Conservation (phyloP, 2,888 invertebrate genomes). For the Caenorhabditis japonica region DNA sequence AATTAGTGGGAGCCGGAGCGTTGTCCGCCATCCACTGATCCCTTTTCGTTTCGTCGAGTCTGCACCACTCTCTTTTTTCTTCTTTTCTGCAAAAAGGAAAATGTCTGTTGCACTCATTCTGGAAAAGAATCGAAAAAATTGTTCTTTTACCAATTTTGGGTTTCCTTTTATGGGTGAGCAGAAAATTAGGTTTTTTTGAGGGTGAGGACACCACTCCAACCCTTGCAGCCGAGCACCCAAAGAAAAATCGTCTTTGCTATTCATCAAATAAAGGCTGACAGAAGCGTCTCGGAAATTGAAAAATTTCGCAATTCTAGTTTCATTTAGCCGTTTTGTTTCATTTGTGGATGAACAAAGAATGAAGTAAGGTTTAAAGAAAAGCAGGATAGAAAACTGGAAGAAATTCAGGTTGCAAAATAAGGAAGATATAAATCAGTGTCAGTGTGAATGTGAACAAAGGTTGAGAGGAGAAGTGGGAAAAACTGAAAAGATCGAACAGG, state of each 20-base stretch:
- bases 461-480: no score
- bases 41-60: slow-evolving; percentile 12
- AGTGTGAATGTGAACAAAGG: no score
- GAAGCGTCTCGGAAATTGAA: slow-evolving; percentile 44
- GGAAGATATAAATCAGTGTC: no score
- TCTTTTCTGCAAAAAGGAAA: no score
- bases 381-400: background rate
- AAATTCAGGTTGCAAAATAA: no score
- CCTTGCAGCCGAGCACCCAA: slow-evolving; percentile 12
- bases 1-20: slow-evolving; percentile 1
- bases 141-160: slow-evolving; percentile 25
- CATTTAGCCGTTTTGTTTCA: slow-evolving; percentile 5
- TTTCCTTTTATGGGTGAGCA: slow-evolving; percentile 35
- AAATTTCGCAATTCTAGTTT: slow-evolving; percentile 38
- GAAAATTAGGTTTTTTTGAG: slow-evolving; percentile 44
- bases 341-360: slow-evolving; percentile 1
- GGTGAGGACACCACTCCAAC: slow-evolving; percentile 33
- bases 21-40: slow-evolving; percentile 32
- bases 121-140: slow-evolving; percentile 2
- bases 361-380: background rate
- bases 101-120: background rate
- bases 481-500: slow-evolving; percentile 1
- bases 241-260: slow-evolving; percentile 40
- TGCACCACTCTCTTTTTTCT: slow-evolving; percentile 11
- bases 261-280: slow-evolving; percentile 45